Evolutionary conservation across 2,797 vertebrate genomes (phyloP), one percentile per base, ranked within the genome.

Genomic region (Rhinogobio ventralis): DNA sequence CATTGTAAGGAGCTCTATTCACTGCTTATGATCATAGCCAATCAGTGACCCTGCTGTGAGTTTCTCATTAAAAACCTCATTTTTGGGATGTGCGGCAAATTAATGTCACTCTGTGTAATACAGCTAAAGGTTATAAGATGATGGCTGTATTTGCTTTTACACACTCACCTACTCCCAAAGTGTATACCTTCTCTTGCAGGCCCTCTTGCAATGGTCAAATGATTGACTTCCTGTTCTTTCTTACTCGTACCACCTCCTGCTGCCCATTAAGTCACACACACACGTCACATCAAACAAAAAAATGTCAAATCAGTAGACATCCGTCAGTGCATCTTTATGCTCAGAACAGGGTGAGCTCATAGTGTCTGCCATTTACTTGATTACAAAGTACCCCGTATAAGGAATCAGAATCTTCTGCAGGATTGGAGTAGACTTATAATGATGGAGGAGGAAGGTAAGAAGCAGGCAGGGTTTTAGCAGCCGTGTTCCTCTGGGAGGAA

Each of bases 1-100:
- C 78, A 77, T 69, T 57, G 36, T 74, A 62, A 51, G 67, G n/a
- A 33, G 72, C 62, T 72, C 75, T 71, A 66, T 78, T 87, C 73
- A 77, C 33, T 45, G 25, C 42, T 81, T 74, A 75, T 36, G 72
- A 51, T 72, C 28, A 62, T 69, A 67, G 15, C 67, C 66, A 85
- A 75, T 84, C 86, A 69, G 86, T 87, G 82, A 81, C 51, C 76
- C 76, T 68, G 76, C 77, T 76, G 82, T 69, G 86, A 84, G 66
- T 81, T 84, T 83, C 60, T 83, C 82, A 87, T 85, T 85, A 85
- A 85, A 84, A 84, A 79, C 1, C 67, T 79, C n/a, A 64, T 64
- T 73, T 73, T 79, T 66, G 51, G 53, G 57, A 79, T 85, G 10
- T 64, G 76, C 42, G 1, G 67, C 67, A 79, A 79, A 85, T 79